Base-by-base conservation (phyloP, 2,888 invertebrate species). In the Diabrotica balteata region DNA sequence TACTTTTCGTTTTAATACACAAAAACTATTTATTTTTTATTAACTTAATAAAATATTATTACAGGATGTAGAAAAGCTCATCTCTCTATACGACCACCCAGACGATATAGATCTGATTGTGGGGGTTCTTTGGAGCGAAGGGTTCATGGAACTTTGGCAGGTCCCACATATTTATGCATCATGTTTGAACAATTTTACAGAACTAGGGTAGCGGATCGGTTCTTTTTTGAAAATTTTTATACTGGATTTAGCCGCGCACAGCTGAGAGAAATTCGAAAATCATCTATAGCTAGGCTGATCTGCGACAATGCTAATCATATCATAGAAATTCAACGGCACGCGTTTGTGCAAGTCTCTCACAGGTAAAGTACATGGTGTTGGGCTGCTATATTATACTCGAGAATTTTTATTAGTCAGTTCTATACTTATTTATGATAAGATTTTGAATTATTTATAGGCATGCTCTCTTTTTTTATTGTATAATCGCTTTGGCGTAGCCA, bases 121-220 rank as follows among this genome's bases (percentile, higher is more conserved):
- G 8, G 96, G 1, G 95, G 92, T 0, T 89, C 93, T 0, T 80
- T 95, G 59, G 96, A 96, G 82, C 84, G 83, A 0, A 90, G 90
- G 67, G 90, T 94, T 1, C 88, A 89, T 0, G 94, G 91, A 0
- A 89, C 94, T 0, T 86, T 92, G 55, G 88, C 91, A 0, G 96
- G 96, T 0, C 95, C 95, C 0, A 95, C 95, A 0, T 95, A 92
- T 86, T 87, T 93, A 2, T 95, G 95, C 80, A 91, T 96, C 70
- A 84, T 96, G 7, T 91, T 91, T 0, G 92, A 92, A 79, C 95
- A 96, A 84, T 96, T 96, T 86, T 91, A 90, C 79, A 87, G 93
- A 71, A 92, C 95, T 0, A 88, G 95, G 76, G 90, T 89, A 9
- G 94, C 93, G 0, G 96, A 96, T 83, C 87, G 95, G 67, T 95